phyloP scores from a whole-genome alignment of 2,113 vertebrate genomes.

The Felis chaus region DNA sequence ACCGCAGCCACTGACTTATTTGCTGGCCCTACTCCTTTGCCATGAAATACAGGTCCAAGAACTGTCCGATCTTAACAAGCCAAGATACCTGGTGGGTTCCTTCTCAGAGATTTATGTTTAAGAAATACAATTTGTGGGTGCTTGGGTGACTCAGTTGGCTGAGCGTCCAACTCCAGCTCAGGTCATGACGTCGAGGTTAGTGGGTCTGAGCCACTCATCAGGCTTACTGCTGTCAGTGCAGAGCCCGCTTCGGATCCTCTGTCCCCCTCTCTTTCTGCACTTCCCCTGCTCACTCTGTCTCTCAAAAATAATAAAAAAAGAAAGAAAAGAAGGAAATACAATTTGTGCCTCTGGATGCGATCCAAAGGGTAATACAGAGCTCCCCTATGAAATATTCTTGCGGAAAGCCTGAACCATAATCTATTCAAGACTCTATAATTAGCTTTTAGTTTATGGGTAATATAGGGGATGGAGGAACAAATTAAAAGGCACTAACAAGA shows the following conservation, averaged over 20 bases:
- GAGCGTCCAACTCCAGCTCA: too few species aligned
- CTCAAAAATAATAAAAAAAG: too few species aligned
- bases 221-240: too few species aligned
- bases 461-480: neutral
- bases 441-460: constrained; percentile 4
- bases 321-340: neutral
- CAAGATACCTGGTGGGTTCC: neutral
- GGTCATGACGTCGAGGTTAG: too few species aligned
- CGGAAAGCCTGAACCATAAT: neutral
- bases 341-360: neutral
- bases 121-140: neutral
- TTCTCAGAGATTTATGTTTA: neutral
- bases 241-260: too few species aligned
- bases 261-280: too few species aligned
- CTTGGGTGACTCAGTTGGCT: too few species aligned
- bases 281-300: too few species aligned
- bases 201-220: too few species aligned
- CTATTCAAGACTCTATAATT: neutral
- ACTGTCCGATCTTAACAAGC: neutral
- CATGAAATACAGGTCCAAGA: neutral
- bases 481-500: neutral
- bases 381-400: neutral
- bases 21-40: neutral
- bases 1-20: neutral
- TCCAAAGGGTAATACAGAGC: neutral